phyloP scores from a whole-genome alignment of 2,113 vertebrate species.

The Ramphastos sulfuratus region DNA sequence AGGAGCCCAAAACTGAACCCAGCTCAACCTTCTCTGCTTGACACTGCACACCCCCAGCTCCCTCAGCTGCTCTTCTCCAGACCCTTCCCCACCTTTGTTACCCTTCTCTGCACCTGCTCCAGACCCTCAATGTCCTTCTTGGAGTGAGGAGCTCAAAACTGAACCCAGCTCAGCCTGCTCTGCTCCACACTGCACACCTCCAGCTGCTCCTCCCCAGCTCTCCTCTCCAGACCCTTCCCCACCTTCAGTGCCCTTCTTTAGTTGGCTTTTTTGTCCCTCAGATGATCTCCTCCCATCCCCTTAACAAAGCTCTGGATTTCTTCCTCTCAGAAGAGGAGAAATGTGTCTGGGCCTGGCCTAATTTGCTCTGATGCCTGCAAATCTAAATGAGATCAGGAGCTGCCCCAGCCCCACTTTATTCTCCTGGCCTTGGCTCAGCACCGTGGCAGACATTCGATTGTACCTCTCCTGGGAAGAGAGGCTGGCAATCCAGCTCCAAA shows the following conservation, averaged over 20 bases:
- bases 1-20: too few relatives aligned
- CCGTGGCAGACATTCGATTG: neutral
- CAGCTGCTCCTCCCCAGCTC: too few relatives aligned
- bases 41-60: too few relatives aligned
- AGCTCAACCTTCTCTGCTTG: too few relatives aligned
- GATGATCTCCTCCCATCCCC: neutral
- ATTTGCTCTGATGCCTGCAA: neutral
- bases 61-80: too few relatives aligned
- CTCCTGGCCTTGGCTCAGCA: accelerated
- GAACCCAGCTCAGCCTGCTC: too few relatives aligned
- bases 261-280: neutral
- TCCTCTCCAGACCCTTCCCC: too few relatives aligned
- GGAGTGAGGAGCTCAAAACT: too few relatives aligned
- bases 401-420: neutral
- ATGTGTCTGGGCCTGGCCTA: neutral
- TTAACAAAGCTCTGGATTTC: neutral
- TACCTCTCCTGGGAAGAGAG: neutral
- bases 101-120: neutral
- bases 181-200: too few relatives aligned
- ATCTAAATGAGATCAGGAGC: neutral
- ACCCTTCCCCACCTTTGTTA: too few relatives aligned
- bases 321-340: neutral
- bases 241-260: neutral
- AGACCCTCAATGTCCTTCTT: too few relatives aligned
- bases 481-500: neutral